Evolutionary conservation across 2,888 invertebrate genomes (phyloP).

Genomic region (Cheilosia grossa): DNA sequence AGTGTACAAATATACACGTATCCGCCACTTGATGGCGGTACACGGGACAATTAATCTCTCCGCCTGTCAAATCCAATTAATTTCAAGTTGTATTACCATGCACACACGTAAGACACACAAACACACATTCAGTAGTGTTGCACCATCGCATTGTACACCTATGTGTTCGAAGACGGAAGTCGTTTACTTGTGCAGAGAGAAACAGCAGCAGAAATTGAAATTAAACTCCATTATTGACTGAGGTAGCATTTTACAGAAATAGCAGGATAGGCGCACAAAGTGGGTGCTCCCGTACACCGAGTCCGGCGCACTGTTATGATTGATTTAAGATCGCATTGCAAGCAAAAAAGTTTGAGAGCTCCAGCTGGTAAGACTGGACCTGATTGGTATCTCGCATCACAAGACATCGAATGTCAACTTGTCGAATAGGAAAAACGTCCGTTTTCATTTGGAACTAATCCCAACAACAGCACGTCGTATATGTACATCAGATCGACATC

Average conservation of each 20-base stretch:
- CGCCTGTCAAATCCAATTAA: conserved; percentile 75
- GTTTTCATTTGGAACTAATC: conserved; percentile 38
- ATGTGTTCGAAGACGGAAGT: conserved; percentile 64
- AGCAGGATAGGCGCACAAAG: conserved; percentile 42
- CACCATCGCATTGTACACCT: conserved; percentile 26
- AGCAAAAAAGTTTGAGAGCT: conserved; percentile 12
- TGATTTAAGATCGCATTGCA: conserved; percentile 52
- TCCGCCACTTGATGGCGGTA: conserved; percentile 68
- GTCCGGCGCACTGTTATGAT: conserved; percentile 52
- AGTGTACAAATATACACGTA: conserved; percentile 52
- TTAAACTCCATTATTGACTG: conserved; percentile 40
- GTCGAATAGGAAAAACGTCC: conserved; percentile 24
- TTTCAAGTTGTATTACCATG: conserved; percentile 68
- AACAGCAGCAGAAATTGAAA: conserved; percentile 36
- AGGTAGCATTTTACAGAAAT: conserved; percentile 40
- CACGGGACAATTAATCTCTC: conserved; percentile 72
- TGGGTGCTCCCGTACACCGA: conserved; percentile 34
- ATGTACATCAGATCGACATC: conserved; percentile 23
- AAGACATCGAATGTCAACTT: conserved; percentile 58
- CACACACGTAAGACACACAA: conserved; percentile 13
- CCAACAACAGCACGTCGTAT: conserved; percentile 4
- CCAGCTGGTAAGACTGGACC: conserved; percentile 12
- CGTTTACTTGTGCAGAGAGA: conserved; percentile 53
- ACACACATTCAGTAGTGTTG: background rate
- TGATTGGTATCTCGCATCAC: conserved; percentile 36